These are phyloP conservation scores for Acyrthosiphon pisum DNA, from an alignment of 1,140 invertebrate genomes.

Conservation along the genomic window DNA sequence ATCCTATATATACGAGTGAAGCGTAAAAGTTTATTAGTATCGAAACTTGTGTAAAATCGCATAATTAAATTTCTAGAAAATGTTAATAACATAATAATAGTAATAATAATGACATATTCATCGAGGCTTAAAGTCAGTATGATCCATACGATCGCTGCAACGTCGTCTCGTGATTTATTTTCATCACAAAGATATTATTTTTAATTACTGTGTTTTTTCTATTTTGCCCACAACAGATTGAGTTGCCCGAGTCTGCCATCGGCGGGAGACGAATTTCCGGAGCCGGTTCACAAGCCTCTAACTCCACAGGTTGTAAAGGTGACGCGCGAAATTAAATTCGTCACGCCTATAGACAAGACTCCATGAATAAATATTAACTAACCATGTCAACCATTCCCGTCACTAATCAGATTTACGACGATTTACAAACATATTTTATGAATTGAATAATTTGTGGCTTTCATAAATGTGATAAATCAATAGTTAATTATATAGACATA, in stretches of 20 bases:
- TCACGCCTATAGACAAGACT: not conserved
- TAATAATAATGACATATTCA: not conserved
- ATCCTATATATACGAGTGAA: not conserved
- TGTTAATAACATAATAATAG: not conserved
- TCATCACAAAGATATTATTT: not conserved
- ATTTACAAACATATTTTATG: not conserved
- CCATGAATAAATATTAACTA: not conserved
- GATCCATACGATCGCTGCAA: not conserved
- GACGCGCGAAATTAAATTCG: conserved; percentile 38
- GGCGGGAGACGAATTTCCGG: conserved; percentile 27
- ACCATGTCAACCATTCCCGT: not conserved
- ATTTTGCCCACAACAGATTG: not conserved
- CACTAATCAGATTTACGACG: not conserved
- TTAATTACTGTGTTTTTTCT: conserved; percentile 6
- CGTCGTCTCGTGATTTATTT: not conserved
- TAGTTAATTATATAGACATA: not conserved
- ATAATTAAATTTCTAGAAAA: conserved; percentile 3
- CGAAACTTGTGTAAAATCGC: not conserved
- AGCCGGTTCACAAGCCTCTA: conserved; percentile 26
- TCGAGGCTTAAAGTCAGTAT: not conserved
- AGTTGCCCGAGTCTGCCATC: conserved; percentile 51
- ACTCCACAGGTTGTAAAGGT: conserved; percentile 49
- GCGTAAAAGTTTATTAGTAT: not conserved
- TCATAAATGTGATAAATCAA: not conserved
- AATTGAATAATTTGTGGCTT: not conserved